phyloP scores from a whole-genome alignment of 1,140 invertebrate species.

The Trachelipus rathkii region DNA sequence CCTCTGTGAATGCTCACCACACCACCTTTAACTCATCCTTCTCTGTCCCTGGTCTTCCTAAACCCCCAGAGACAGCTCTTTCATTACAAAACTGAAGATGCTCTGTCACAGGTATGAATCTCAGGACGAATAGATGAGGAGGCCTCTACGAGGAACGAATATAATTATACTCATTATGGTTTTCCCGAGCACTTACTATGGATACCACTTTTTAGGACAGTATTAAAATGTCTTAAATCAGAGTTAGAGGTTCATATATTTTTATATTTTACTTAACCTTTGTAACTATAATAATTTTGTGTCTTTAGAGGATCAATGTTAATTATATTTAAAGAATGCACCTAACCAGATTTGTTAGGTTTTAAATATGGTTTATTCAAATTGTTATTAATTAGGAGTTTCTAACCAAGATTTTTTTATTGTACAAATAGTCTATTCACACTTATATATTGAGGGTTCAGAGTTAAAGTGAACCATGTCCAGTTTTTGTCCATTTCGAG shows the following conservation, averaged over 20 bases:
- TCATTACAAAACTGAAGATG: conserved; percentile 39
- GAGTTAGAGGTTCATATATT: background rate
- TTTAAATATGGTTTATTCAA: no score
- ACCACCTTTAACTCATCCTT: conserved; percentile 36
- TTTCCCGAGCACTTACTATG: conserved; percentile 42
- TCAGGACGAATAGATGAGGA: conserved; percentile 26
- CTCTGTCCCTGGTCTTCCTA: conserved; percentile 26
- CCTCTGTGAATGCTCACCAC: conserved; percentile 30
- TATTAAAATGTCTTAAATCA: conserved; percentile 25
- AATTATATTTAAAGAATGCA: background rate
- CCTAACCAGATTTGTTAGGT: background rate
- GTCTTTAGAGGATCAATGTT: background rate
- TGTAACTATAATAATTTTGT: background rate
- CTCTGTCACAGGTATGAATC: conserved; percentile 33
- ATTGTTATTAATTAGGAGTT: no score
- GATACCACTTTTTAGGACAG: conserved; percentile 44
- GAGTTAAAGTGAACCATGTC: no score
- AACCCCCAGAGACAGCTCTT: conserved; percentile 30
- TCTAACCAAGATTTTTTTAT: no score
- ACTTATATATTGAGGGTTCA: no score
- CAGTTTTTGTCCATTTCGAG: no score
- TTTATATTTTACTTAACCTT: background rate
- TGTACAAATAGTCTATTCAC: no score
- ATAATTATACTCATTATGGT: conserved; percentile 42
- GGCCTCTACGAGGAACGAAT: conserved; percentile 26